Conservation (phyloP, 2,888 invertebrate species). For the Aspidiotus rigidus region DNA sequence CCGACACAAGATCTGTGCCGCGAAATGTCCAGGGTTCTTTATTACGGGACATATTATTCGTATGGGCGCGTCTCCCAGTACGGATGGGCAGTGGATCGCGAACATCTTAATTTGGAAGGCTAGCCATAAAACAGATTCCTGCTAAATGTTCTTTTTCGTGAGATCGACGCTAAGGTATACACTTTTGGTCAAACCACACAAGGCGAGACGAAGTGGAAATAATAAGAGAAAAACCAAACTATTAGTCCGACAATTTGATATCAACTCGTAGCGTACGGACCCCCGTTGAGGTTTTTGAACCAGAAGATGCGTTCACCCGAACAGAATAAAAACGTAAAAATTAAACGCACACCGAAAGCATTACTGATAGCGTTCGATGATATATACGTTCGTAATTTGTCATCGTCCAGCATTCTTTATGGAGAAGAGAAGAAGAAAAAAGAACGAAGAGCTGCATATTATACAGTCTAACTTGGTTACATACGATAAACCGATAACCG, state of each 20-base stretch:
- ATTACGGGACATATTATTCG: too few relatives aligned
- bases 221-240: conserved; percentile 24
- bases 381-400: conserved; percentile 24
- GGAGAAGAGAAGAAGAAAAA: conserved; percentile 12
- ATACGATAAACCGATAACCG: conserved; percentile 31
- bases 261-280: background rate
- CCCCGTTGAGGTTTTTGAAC: conserved; percentile 33
- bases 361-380: conserved; percentile 30
- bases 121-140: too few relatives aligned
- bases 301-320: conserved; percentile 22
- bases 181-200: too few relatives aligned
- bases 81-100: too few relatives aligned
- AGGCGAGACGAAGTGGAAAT: too few relatives aligned
- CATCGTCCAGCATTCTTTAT: conserved; percentile 28
- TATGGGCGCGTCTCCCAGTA: too few relatives aligned
- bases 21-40: too few relatives aligned
- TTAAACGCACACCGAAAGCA: conserved; percentile 18
- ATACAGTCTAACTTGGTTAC: conserved; percentile 15
- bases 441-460: background rate
- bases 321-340: conserved; percentile 29
- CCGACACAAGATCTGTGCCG: too few relatives aligned
- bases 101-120: too few relatives aligned
- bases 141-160: too few relatives aligned
- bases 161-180: too few relatives aligned
- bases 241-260: conserved; percentile 24